Conservation (phyloP, 2,113 vertebrate species). For the Phainopepla nitens region DNA sequence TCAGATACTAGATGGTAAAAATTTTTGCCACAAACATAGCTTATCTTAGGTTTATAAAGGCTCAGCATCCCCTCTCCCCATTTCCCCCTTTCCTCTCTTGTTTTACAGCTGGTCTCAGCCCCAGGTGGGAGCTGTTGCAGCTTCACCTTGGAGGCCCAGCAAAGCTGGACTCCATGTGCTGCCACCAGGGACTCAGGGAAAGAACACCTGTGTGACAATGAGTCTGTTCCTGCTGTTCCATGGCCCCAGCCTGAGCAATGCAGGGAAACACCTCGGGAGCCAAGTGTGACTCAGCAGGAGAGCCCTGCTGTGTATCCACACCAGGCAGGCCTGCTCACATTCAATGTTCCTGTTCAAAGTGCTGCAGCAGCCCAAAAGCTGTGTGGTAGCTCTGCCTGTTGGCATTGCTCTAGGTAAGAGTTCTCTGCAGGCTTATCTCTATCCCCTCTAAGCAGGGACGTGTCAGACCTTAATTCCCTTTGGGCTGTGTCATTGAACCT, state of each 20-base stretch:
- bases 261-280: not conserved
- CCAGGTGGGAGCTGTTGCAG: not conserved
- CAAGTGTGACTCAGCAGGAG: not conserved
- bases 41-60: not conserved
- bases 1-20: not conserved
- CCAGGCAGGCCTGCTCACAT: not conserved
- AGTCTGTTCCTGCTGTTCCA: not conserved
- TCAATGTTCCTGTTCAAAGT: not conserved
- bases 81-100: not conserved
- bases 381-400: not conserved
- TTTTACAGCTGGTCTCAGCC: not conserved
- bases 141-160: not conserved
- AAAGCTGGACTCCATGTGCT: not conserved
- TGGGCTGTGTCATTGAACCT: conserved; percentile 21
- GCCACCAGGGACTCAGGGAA: fast-evolving
- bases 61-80: not conserved
- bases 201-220: fast-evolving
- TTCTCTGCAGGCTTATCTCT: conserved; percentile 24
- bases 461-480: conserved; percentile 50
- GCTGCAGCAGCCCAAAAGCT: not conserved
- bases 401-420: not conserved
- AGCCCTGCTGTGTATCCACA: not conserved
- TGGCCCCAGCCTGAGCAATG: not conserved
- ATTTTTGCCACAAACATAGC: not conserved
- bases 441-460: conserved; percentile 31